Percentiles rank a stretch among this genome's conserved stretches.
phyloP scores from a whole-genome alignment of 2,113 vertebrate species.

The Megalops atlanticus region DNA sequence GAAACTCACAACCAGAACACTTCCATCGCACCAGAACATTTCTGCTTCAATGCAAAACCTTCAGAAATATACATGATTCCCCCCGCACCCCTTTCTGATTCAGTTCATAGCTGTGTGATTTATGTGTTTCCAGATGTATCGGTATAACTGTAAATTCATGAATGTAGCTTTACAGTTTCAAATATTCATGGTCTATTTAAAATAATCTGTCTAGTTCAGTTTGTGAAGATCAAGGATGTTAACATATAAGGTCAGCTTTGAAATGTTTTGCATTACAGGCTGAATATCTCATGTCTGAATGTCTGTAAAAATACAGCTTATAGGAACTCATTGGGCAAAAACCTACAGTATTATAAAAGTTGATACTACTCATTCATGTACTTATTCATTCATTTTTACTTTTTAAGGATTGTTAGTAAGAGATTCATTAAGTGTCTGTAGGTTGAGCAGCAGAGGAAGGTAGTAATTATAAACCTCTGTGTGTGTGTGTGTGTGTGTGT shows the following conservation, averaged over 20 bases:
- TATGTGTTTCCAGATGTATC: not conserved
- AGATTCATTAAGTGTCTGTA: too few species aligned
- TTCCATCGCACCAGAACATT: constrained; percentile 29
- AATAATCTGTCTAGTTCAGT: not conserved
- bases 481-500: not conserved
- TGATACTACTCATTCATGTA: not conserved
- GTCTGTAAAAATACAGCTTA: not conserved
- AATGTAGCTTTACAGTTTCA: constrained; percentile 17
- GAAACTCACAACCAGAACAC: constrained; percentile 16
- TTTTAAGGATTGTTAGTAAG: not conserved
- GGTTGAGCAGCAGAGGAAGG: too few species aligned
- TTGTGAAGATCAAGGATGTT: not conserved
- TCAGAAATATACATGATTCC: constrained; percentile 6
- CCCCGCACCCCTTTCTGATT: not conserved
- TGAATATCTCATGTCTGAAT: too few species aligned
- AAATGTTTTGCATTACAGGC: not conserved
- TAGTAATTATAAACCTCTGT: too few species aligned
- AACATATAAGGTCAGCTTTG: not conserved
- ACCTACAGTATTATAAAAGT: not conserved
- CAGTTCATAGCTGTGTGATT: not conserved
- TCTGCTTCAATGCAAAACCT: constrained; percentile 22
- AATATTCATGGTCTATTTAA: not conserved
- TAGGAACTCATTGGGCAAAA: not conserved
- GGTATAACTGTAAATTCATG: not conserved
- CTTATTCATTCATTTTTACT: not conserved